Percentiles rank a stretch among this genome's conserved stretches.
phyloP scores from a whole-genome alignment of 2,888 invertebrate species.

The Beris chalybata region DNA sequence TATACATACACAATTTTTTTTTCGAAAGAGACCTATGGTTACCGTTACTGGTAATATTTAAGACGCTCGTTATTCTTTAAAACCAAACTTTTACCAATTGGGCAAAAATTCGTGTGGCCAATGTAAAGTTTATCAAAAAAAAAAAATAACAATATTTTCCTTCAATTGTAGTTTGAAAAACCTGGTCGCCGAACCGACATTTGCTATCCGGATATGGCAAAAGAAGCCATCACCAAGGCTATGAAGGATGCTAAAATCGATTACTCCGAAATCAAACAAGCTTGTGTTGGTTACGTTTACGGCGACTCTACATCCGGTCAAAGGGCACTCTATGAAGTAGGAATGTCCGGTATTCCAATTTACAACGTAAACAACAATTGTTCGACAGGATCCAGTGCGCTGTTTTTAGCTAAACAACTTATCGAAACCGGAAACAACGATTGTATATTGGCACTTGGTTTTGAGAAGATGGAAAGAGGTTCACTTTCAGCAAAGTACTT shows the following conservation, averaged over 20 bases:
- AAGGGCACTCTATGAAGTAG: constrained; percentile 89
- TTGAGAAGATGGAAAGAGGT: constrained; percentile 97
- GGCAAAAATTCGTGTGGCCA: no score
- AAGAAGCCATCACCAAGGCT: constrained; percentile 89
- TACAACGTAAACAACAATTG: constrained; percentile 99
- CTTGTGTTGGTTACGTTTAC: constrained; percentile 90
- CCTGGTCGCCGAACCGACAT: constrained; percentile 77
- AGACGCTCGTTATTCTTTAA: no score
- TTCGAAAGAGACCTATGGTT: no score
- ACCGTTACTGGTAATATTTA: no score
- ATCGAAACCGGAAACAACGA: constrained; percentile 86
- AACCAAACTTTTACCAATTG: no score
- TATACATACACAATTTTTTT: no score
- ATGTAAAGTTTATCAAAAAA: no score
- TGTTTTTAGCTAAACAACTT: constrained; percentile 87
- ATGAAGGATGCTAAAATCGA: constrained; percentile 78
- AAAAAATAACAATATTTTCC: no score
- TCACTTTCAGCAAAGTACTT: constrained; percentile 75
- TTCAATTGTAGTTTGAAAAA: constrained; percentile 76
- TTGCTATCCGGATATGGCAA: constrained; percentile 95
- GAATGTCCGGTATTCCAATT: constrained; percentile 95
- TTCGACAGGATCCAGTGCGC: constrained; percentile 92
- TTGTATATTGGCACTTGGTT: constrained; percentile 90
- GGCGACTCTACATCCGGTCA: constrained; percentile 97
- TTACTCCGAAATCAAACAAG: constrained; percentile 81